Evolutionary conservation across 2,113 vertebrate species (phyloP), one percentile per base, ranked within the genome.

Genomic region (Microcebus murinus): DNA sequence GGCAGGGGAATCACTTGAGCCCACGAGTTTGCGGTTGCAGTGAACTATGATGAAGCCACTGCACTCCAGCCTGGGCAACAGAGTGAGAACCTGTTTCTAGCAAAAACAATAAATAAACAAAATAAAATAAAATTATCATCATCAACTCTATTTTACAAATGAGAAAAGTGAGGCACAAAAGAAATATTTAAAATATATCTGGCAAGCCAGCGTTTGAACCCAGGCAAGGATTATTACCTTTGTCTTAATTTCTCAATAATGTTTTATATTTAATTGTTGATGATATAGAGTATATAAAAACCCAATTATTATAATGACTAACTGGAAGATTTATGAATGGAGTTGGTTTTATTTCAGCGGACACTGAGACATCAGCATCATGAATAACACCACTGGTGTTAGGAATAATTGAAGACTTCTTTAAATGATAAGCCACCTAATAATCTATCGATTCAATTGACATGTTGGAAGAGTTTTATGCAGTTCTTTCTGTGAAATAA

Each of bases 331-430:
- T 61, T 80, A 93, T 93, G 39, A 76, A 48, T 79, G 59, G 45
- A 90, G 57, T 82, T 20, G 45, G 9, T 36, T 81, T 81, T 87
- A 84, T 12, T 83, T 93, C 23, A 83, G 55, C 76, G 11, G 29
- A 50, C 95, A 67, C 27, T 82, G 74, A 96, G 76, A 93, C 93
- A 79, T 81, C 21, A 87, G 39, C 52, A 42, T 76, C 52, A 45
- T 79, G 61, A 90, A 87, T 70, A 93, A 82, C 8, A 77, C 11
- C n/a, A 25, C 29, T 87, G 8, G 34, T 29, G 0, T 82, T 84
- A 61, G 73, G 67, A 80, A 31, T 76, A 94, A 97, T 2, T 91
- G 77, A 96, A 85, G 93, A 88, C 45, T 23, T 57, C 36, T 14
- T 57, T 85, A 80, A 61, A 65, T 88, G 71, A 55, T 36, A 77